Conservation (phyloP, 2,888 invertebrate species). For the Anaspis maculata region DNA sequence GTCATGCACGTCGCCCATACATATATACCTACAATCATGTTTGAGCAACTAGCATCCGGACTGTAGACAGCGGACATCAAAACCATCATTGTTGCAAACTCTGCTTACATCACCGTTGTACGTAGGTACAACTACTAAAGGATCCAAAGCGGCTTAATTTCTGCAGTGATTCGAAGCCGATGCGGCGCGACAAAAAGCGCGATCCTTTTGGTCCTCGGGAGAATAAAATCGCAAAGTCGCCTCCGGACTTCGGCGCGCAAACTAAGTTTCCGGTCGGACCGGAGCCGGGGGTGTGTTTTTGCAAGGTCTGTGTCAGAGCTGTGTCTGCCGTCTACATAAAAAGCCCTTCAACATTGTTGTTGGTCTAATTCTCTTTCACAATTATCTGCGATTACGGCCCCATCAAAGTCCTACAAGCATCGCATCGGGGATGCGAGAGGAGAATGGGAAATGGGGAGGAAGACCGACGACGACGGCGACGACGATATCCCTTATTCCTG, state of each 20-base stretch:
- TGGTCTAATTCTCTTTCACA: constrained; percentile 39
- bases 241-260: constrained; percentile 28
- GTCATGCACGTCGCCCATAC: no score
- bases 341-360: constrained; percentile 37
- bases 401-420: constrained; percentile 33
- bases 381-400: constrained; percentile 42
- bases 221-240: constrained; percentile 31
- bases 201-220: constrained; percentile 18
- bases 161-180: no score
- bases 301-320: constrained; percentile 25
- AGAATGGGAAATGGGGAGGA: neutral
- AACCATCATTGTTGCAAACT: no score
- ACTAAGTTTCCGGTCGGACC: constrained; percentile 35
- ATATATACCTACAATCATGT: no score
- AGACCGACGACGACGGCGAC: neutral
- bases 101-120: no score
- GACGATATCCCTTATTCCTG: no score
- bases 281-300: constrained; percentile 37
- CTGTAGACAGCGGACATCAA: no score
- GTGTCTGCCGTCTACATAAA: constrained; percentile 38
- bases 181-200: no score
- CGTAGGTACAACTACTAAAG: no score
- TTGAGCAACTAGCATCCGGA: no score
- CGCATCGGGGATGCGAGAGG: neutral
- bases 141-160: no score